These are phyloP conservation scores for Porites lobata DNA, from an alignment of 92 coral and sea anemone genomes.

Conservation along the genomic window DNA sequence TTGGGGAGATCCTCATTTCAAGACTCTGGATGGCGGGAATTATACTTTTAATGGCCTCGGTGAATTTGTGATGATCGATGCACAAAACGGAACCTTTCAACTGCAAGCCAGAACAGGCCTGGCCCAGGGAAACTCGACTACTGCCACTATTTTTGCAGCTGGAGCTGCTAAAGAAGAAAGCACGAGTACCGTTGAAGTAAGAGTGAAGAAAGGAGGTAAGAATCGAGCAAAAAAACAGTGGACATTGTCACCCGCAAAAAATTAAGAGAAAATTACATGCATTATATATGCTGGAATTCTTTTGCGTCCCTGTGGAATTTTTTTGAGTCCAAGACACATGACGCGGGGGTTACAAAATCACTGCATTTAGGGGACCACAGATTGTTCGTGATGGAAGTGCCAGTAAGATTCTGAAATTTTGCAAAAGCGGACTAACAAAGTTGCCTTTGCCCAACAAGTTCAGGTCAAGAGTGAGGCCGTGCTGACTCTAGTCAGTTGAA, in stretches of 20 bases:
- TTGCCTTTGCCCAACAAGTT: no score
- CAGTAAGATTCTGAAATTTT: no score
- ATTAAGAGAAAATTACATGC: no score
- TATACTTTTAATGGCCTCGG: constrained; percentile 79
- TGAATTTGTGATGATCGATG: constrained; percentile 67
- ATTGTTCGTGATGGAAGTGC: no score
- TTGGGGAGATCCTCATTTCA: constrained; percentile 76
- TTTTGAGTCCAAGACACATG: no score
- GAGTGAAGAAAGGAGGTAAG: constrained; percentile 58
- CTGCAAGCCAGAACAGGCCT: constrained; percentile 69
- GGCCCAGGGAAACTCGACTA: constrained; percentile 56
- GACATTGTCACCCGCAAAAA: background rate
- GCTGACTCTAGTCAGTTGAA: no score
- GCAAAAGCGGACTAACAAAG: no score
- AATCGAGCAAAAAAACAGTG: background rate
- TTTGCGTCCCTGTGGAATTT: no score
- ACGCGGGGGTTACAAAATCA: no score
- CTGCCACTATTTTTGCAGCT: constrained; percentile 56
- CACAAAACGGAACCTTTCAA: constrained; percentile 56
- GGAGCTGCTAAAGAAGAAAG: constrained; percentile 75
- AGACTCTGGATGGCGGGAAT: constrained; percentile 69
- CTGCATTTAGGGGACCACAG: no score
- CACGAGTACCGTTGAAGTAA: constrained; percentile 57
- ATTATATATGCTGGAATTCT: no score
- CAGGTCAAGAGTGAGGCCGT: no score